A percentile compares a stretch with the other conserved stretches of the same genome.
Evolutionary conservation across 2,113 vertebrate genomes (phyloP).

Genomic region (Colossoma macropomum): DNA sequence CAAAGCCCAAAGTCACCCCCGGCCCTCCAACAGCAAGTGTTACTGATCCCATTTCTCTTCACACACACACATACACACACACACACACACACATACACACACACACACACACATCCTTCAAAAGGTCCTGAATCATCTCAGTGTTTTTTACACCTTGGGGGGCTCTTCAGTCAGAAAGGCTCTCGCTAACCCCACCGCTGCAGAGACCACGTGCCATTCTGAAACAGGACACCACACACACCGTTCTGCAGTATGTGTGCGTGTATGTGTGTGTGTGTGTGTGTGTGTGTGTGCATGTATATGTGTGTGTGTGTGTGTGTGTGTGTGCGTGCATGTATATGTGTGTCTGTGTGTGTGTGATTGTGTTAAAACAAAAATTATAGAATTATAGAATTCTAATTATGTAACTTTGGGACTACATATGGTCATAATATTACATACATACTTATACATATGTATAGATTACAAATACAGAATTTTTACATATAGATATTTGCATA

Average conservation of each 20-base stretch:
- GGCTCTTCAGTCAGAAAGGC: constrained; percentile 1
- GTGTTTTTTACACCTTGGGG: constrained; percentile 33
- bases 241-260: not conserved
- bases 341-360: constrained; percentile 11
- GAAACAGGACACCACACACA: constrained; percentile 48
- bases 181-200: constrained; percentile 15
- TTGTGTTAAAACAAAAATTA: too few species aligned
- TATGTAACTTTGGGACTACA: too few species aligned
- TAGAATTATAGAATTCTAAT: too few species aligned
- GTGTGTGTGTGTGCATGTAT: not conserved
- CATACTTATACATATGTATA: too few species aligned
- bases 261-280: not conserved
- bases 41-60: constrained; percentile 47
- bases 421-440: too few species aligned
- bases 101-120: not conserved
- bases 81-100: constrained; percentile 12
- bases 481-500: too few species aligned
- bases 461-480: too few species aligned
- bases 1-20: constrained; percentile 22
- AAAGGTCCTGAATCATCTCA: constrained; percentile 38
- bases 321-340: not conserved
- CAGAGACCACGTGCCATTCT: constrained; percentile 41
- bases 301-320: constrained; percentile 9
- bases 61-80: constrained; percentile 21
- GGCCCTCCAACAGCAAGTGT: constrained; percentile 36